Evolutionary conservation across 1,140 invertebrate genomes (phyloP).

Genomic region (Drosophila orena): DNA sequence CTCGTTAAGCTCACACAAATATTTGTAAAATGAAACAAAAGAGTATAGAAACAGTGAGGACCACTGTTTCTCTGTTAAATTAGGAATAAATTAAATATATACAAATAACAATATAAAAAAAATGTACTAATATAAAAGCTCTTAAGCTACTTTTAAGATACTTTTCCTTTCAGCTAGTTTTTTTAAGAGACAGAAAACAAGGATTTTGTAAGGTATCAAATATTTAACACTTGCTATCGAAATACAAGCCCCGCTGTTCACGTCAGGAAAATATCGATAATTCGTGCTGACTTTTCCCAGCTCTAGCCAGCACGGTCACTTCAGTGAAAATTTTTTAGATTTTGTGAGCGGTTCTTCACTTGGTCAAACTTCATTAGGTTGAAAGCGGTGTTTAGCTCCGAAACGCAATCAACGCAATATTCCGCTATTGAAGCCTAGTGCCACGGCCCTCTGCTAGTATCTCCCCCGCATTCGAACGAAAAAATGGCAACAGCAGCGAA

Average conservation of each 20-base stretch:
- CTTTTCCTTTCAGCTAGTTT: no score
- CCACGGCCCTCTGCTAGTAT: constrained; percentile 64
- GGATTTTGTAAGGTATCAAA: not conserved
- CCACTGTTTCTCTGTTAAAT: no score
- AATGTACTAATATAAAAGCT: no score
- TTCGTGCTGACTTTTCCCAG: not conserved
- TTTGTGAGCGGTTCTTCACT: constrained; percentile 69
- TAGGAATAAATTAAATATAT: no score
- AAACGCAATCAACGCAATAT: constrained; percentile 50
- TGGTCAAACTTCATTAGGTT: constrained; percentile 80
- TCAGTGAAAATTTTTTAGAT: constrained; percentile 68
- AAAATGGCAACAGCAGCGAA: constrained; percentile 83
- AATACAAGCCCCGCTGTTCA: not conserved
- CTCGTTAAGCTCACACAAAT: no score
- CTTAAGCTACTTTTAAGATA: no score
- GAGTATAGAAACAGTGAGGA: no score
- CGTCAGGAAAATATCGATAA: not conserved
- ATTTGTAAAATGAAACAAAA: no score
- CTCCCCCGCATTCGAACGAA: constrained; percentile 57
- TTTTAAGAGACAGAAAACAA: no score
- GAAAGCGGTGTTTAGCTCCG: constrained; percentile 61
- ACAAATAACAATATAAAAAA: no score
- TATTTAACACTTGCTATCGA: not conserved
- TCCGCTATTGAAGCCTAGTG: constrained; percentile 55
- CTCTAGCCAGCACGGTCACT: constrained; percentile 16